A percentile compares a stretch with the other conserved stretches of the same genome.
phyloP scores from a whole-genome alignment of 2,797 vertebrate species.

The Gobio occitaniae region DNA sequence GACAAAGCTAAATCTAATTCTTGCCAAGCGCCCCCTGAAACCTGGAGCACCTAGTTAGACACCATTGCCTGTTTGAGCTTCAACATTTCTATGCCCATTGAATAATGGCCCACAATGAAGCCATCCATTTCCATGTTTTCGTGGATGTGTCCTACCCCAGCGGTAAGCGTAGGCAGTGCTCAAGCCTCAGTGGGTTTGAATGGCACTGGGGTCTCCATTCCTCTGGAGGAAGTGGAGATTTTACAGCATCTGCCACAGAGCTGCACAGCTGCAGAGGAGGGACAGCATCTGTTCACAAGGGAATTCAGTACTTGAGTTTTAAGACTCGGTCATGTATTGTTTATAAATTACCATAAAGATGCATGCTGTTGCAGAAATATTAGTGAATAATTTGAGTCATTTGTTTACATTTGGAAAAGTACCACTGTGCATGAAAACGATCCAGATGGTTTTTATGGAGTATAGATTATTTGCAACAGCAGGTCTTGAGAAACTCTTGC shows the following conservation, averaged over 20 bases:
- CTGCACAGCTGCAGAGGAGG: constrained; percentile 64
- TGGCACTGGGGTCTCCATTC: constrained; percentile 40
- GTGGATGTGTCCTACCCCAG: constrained; percentile 26
- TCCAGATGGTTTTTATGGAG: constrained; percentile 39
- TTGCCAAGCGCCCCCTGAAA: not conserved
- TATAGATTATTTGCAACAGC: constrained; percentile 35
- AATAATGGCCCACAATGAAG: constrained; percentile 16
- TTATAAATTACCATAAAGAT: constrained; percentile 59
- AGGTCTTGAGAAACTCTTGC: constrained; percentile 26
- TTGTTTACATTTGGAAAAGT: constrained; percentile 61
- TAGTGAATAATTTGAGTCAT: constrained; percentile 57
- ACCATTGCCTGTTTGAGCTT: constrained; percentile 3
- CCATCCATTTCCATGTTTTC: constrained; percentile 14
- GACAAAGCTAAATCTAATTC: not conserved
- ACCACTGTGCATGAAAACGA: constrained; percentile 38
- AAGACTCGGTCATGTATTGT: constrained; percentile 57
- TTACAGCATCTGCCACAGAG: constrained; percentile 54
- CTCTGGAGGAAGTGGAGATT: constrained; percentile 55
- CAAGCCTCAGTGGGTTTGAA: constrained; percentile 52
- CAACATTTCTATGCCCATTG: constrained; percentile 14
- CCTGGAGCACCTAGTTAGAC: not conserved
- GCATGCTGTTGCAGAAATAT: constrained; percentile 56
- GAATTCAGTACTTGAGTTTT: constrained; percentile 53
- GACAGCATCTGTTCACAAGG: constrained; percentile 61
- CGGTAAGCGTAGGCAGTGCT: constrained; percentile 30